Evolutionary conservation across 2,888 invertebrate genomes (phyloP).

Genomic region (Andrena bucephala): DNA sequence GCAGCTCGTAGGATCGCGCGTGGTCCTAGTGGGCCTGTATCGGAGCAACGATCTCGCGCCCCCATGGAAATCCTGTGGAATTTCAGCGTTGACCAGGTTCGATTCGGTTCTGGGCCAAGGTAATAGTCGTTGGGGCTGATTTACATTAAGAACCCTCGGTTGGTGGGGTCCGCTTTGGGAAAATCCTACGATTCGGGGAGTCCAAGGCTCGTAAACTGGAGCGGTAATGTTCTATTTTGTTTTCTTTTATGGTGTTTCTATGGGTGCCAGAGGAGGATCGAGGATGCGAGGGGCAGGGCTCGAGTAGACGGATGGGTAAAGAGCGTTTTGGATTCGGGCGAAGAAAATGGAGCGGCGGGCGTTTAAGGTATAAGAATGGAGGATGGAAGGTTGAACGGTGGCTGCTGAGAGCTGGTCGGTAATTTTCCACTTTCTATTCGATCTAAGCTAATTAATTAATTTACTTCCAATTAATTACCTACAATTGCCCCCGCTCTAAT

Average conservation of each 20-base stretch:
- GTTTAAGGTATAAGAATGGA: neutral
- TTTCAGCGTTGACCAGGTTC: slow-evolving; percentile 32
- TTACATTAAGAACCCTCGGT: slow-evolving; percentile 19
- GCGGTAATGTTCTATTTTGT: neutral
- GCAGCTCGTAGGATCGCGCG: slow-evolving; percentile 8
- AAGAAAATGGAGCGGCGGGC: neutral
- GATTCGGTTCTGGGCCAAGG: slow-evolving; percentile 4
- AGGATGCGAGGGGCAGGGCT: neutral
- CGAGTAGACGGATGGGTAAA: too few species aligned
- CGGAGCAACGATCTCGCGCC: slow-evolving; percentile 50
- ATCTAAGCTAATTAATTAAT: slow-evolving; percentile 71
- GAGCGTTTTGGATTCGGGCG: neutral
- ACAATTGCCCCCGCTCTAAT: slow-evolving; percentile 71
- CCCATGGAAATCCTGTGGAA: slow-evolving; percentile 41
- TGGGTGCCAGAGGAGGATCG: too few species aligned
- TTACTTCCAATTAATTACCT: slow-evolving; percentile 71
- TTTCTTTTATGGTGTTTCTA: neutral
- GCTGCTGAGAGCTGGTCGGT: slow-evolving; percentile 42
- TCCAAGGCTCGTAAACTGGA: neutral
- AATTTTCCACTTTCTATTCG: slow-evolving; percentile 69
- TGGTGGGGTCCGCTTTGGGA: neutral
- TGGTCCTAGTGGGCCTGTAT: slow-evolving; percentile 43
- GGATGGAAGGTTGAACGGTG: slow-evolving; percentile 3
- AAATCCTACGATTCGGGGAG: neutral
- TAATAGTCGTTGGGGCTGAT: slow-evolving; percentile 21